phyloP scores from a whole-genome alignment of 2,113 vertebrate species.

The Calypte anna region DNA sequence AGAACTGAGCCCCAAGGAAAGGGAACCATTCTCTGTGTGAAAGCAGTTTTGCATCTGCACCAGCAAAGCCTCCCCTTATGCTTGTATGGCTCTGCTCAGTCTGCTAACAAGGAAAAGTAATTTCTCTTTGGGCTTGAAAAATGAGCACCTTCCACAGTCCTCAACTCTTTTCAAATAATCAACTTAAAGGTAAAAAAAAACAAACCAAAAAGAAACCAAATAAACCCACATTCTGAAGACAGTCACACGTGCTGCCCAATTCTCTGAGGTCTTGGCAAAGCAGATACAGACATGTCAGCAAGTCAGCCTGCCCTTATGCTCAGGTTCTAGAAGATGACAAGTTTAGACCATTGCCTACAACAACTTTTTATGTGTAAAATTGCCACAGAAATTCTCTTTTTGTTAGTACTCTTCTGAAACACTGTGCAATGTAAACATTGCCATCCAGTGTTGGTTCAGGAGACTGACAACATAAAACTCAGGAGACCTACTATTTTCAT shows the following conservation, averaged over 20 bases:
- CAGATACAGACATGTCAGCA: not conserved
- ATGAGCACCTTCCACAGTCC: not conserved
- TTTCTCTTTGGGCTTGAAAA: not conserved
- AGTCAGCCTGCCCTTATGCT: not conserved
- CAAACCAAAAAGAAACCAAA: not conserved
- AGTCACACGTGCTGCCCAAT: not conserved
- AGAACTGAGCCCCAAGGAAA: not conserved
- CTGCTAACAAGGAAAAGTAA: not conserved
- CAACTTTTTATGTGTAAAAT: not conserved
- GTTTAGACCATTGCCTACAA: not conserved
- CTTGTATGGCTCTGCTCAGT: not conserved
- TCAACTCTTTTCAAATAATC: not conserved
- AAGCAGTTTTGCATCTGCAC: not conserved
- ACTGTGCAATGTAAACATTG: not conserved
- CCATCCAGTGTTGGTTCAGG: not conserved
- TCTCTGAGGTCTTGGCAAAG: not conserved
- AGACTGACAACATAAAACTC: not conserved
- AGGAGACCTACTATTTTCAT: not conserved
- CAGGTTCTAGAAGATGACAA: not conserved
- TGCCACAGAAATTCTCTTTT: not conserved
- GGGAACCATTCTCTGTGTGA: not conserved
- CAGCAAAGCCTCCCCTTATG: not conserved
- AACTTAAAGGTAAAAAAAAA: too few species aligned
- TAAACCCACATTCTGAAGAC: rapidly evolving
- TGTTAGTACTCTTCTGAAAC: not conserved